A percentile compares a stretch with the other conserved stretches of the same genome.
These are phyloP conservation scores for Falco biarmicus DNA, from an alignment of 2,797 vertebrate genomes.

Conservation along the genomic window DNA sequence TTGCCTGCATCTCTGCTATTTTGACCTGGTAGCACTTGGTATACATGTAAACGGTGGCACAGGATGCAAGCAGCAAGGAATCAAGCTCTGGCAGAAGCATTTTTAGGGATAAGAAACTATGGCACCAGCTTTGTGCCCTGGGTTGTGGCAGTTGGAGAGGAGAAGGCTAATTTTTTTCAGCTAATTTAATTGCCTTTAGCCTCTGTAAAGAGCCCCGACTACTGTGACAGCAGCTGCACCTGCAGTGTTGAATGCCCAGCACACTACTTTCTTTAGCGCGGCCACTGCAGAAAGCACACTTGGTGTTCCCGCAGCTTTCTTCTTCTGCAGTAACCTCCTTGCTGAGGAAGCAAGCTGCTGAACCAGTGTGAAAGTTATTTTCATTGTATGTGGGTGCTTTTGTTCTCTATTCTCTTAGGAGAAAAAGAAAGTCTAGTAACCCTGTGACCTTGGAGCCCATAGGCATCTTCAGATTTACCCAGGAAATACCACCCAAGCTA, in stretches of 20 bases:
- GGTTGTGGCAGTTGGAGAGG: background rate
- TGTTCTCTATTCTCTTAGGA: constrained; percentile 39
- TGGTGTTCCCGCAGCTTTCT: background rate
- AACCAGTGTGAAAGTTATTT: background rate
- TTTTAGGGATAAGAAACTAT: background rate
- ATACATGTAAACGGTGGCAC: background rate
- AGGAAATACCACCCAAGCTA: constrained; percentile 38
- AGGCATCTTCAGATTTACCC: constrained; percentile 10
- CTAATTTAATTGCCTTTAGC: background rate
- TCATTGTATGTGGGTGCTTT: constrained; percentile 19
- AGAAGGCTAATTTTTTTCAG: background rate
- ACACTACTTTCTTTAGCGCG: background rate
- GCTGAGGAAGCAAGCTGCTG: background rate
- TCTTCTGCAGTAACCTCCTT: background rate
- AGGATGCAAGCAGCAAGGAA: background rate
- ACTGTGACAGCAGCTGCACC: background rate
- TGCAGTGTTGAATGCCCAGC: background rate
- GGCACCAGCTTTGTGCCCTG: background rate
- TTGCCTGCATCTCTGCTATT: background rate
- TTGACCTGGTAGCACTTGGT: background rate
- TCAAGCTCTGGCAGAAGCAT: background rate
- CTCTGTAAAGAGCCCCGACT: background rate
- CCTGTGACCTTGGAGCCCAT: background rate
- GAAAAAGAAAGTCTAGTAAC: constrained; percentile 32
- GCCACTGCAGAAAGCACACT: background rate